Percentiles rank a stretch among this genome's conserved stretches.
phyloP scores from a whole-genome alignment of 2,888 invertebrate species.

The Chalcosyrphus nemorum region DNA sequence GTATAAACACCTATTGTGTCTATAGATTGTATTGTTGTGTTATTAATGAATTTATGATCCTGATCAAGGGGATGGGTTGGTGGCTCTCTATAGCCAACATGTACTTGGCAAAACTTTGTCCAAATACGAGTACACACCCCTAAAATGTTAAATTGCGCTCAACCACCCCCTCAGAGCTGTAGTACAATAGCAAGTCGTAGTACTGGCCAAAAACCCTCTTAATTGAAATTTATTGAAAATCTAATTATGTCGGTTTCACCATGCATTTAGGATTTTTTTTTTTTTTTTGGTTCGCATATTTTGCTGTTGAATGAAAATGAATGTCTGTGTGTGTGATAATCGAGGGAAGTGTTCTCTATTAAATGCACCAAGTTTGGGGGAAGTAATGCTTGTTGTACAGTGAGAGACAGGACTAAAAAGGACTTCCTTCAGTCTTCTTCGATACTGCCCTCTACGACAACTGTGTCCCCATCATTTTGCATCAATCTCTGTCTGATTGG shows the following conservation, averaged over 20 bases:
- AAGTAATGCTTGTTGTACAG: too few species aligned
- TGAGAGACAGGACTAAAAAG: too few species aligned
- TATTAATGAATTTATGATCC: slow-evolving; percentile 71
- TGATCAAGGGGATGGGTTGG: slow-evolving; percentile 40
- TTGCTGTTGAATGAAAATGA: too few species aligned
- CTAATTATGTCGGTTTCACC: slow-evolving; percentile 59
- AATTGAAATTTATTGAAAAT: slow-evolving; percentile 73
- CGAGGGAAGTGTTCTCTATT: background rate
- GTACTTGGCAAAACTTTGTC: slow-evolving; percentile 5
- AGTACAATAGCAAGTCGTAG: background rate
- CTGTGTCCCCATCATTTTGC: too few species aligned
- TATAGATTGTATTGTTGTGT: slow-evolving; percentile 49
- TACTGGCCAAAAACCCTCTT: slow-evolving; percentile 33
- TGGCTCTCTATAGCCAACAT: too few species aligned
- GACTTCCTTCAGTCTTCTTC: too few species aligned
- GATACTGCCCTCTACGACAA: too few species aligned
- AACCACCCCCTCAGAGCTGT: background rate
- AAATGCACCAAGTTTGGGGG: background rate
- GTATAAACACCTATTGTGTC: slow-evolving; percentile 46
- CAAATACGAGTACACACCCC: slow-evolving; percentile 1
- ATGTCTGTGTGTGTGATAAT: background rate
- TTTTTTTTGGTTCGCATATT: background rate
- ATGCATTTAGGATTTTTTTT: slow-evolving; percentile 5
- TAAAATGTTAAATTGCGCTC: slow-evolving; percentile 20
- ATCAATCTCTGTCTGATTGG: too few species aligned